Base-by-base conservation (phyloP, 2,113 vertebrate species). In the Pandion haliaetus region DNA sequence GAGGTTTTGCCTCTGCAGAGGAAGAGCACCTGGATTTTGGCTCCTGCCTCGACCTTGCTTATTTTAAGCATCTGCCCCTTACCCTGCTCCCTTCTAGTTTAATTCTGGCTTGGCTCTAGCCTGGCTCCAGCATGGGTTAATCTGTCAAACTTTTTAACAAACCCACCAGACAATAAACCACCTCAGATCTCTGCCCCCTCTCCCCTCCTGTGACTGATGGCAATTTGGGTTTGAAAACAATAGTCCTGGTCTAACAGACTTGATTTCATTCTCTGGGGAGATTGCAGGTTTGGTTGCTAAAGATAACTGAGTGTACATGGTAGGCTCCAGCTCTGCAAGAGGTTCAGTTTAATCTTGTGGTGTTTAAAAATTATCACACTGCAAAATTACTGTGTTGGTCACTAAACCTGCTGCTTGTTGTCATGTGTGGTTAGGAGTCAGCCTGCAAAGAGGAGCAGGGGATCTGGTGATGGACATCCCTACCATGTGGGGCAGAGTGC, bases 71-170 rank as follows among this genome's bases (percentile, higher is more conserved):
- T 66, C 58, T 44, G 50, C 29, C 34, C 26, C 20, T 69, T 87
- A 8, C 26, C 58, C 73, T 73, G 59, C 76, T 88, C 38, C 61
- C 16, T 34, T 38, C 62, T 40, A 3, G 26, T 72, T 82, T 26
- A 34, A 10, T 34, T 74, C 31, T 63, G 44, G 8, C 36, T n/a
- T 34, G 78, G 40, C 62, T 94, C 31, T 69, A 58, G 54, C 44
- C 76, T 80, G 88, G 69, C 89, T 97, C 86, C 86, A 59, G 38
- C 38, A 1, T 9, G 29, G 57, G 74, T 96, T 96, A 95, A 89
- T 96, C 69, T 97, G 86, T 94, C 86, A 88, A n/a, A 58, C n/a
- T 34, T 84, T 66, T 74, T 73, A 58, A 59, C 72, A 86, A 91
- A 73, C 47, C 59, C 52, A 78, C 77, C 65, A 74, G 86, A 81